Evolutionary conservation across 2,797 vertebrate genomes (phyloP).

Genomic region (Adrianichthys oophorus): DNA sequence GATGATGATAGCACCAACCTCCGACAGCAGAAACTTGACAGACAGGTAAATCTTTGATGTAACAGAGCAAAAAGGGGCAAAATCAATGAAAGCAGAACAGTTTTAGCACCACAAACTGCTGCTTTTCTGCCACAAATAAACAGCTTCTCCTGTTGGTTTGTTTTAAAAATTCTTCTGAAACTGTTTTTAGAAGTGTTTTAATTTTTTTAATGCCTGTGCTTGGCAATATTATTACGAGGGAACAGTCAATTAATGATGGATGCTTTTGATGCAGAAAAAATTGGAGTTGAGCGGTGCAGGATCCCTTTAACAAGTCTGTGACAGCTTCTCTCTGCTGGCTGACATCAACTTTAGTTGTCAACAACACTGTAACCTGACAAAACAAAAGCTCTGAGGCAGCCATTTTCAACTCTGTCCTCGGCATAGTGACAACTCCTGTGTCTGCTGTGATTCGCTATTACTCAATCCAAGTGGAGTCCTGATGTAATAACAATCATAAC

Average conservation of each 20-base stretch:
- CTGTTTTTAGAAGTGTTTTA: too few relatives aligned
- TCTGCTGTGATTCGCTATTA: constrained; percentile 2
- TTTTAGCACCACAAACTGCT: constrained; percentile 14
- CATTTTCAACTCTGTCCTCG: constrained; percentile 6
- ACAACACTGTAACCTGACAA: constrained; percentile 3
- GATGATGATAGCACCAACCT: constrained; percentile 96
- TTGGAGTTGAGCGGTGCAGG: background rate
- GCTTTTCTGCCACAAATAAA: background rate
- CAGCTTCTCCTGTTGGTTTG: background rate
- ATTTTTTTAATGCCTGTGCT: background rate
- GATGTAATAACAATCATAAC: background rate
- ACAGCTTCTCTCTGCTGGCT: constrained; percentile 8
- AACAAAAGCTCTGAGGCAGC: constrained; percentile 11
- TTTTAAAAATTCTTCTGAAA: too few relatives aligned
- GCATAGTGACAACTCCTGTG: background rate
- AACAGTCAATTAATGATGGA: background rate
- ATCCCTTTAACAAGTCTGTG: constrained; percentile 3
- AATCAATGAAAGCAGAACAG: constrained; percentile 14
- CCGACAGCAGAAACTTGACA: constrained; percentile 96
- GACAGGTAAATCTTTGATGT: constrained; percentile 82
- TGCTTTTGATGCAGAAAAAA: background rate
- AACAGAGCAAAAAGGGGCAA: constrained; percentile 6
- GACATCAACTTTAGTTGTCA: constrained; percentile 19
- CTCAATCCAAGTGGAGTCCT: background rate
- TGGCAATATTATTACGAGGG: background rate